These are phyloP conservation scores for Drosophila mimica DNA, from an alignment of 2,888 invertebrate species.

Conservation along the genomic window DNA sequence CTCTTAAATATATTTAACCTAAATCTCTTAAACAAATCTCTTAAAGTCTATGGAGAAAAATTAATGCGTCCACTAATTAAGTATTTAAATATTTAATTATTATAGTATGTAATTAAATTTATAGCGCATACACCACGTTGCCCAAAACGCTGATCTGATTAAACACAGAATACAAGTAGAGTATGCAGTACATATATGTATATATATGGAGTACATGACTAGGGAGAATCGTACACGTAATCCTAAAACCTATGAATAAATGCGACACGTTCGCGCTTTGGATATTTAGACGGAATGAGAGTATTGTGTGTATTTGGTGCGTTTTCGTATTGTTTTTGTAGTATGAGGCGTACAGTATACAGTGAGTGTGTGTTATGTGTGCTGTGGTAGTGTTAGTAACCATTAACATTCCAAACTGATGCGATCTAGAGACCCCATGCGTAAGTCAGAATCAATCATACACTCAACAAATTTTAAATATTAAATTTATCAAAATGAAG, in stretches of 20 bases:
- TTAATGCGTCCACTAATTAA: conserved; percentile 61
- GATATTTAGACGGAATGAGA: conserved; percentile 76
- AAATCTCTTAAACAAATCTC: conserved; percentile 58
- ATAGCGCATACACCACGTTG: conserved; percentile 59
- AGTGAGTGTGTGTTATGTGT: conserved; percentile 15
- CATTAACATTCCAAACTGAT: conserved; percentile 6
- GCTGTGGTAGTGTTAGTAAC: not conserved
- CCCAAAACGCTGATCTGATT: conserved; percentile 48
- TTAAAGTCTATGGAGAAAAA: conserved; percentile 61
- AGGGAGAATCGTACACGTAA: conserved; percentile 61
- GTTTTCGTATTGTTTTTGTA: conserved; percentile 1
- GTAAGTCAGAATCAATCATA: not conserved
- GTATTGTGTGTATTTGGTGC: conserved; percentile 34
- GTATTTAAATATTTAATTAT: conserved; percentile 28
- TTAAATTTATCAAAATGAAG: not conserved
- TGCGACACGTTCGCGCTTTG: conserved; percentile 63
- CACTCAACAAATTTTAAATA: not conserved
- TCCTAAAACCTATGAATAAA: conserved; percentile 68
- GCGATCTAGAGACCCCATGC: not conserved
- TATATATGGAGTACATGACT: conserved; percentile 58
- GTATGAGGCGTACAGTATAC: conserved; percentile 12
- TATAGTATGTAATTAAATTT: conserved; percentile 14
- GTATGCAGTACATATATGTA: conserved; percentile 29
- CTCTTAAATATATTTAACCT: conserved; percentile 61
- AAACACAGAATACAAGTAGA: conserved; percentile 55